Base-by-base conservation (phyloP, 2,797 vertebrate species). In the Holocentrus rufus region DNA sequence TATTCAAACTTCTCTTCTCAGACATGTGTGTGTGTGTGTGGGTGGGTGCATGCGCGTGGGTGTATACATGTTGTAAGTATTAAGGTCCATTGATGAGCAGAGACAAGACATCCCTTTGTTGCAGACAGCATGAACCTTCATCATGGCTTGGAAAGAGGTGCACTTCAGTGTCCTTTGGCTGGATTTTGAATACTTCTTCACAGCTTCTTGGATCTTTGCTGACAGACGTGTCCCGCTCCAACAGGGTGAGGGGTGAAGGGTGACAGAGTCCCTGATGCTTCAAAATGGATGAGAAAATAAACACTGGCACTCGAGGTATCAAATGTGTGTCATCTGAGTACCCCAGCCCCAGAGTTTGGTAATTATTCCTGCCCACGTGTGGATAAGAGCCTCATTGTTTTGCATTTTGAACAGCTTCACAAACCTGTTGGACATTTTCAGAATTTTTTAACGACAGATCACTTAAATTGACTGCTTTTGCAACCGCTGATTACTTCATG, bases 91-190 rank as follows among this genome's bases (percentile, higher is more conserved):
- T 47, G 63, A 3, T 54, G 27, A 68, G 10, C 42, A 46, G 14
- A 70, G 71, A 81, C 76, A 80, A 73, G 55, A 77, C 70, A 39
- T 49, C 62, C 20, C 69, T 88, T 87, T 87, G 79, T 83, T 77
- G 84, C 65, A 72, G 54, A 65, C 18, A 22, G 11, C 53, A 39
- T 69, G 69, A 68, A 65, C 63, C 55, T 71, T 65, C 72, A 66
- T 73, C 57, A 63, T 71, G 34, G 59, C 77, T 44, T 42, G 27
- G 75, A 27, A 10, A 18, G 27, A 23, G 7, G 46, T 58, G 65
- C 17, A 3, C 54, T 63, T 57, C 42, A 62, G 71, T 5, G 2
- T 82, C 59, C 57, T 55, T 30, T 72, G 47, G 74, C 44, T 72
- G 59, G 60, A 75, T 56, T 57, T 31, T 61, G 31, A 83, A 78